A percentile compares a stretch with the other conserved stretches of the same genome.
Evolutionary conservation across 1,140 invertebrate species (phyloP).

Genomic region (Drosophila funebris): DNA sequence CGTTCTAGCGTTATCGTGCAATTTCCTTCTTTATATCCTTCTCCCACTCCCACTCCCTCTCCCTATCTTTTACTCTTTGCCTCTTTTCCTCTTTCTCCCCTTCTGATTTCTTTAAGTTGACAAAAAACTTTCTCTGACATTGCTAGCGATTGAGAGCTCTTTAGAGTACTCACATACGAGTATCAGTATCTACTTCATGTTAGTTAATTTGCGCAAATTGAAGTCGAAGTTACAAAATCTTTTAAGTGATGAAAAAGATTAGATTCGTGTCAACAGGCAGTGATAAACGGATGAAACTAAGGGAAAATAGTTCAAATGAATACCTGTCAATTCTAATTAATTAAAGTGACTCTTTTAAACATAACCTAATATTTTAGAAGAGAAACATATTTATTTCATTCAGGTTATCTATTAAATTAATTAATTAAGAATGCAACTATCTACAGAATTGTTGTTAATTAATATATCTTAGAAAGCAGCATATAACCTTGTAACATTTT

Average conservation of each 20-base stretch:
- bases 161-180: conserved; percentile 7
- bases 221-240: conserved; percentile 22
- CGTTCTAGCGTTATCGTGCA: conserved; percentile 58
- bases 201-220: conserved; percentile 34
- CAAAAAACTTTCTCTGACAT: conserved; percentile 34
- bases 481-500: conserved; percentile 17
- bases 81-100: not conserved
- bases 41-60: no score
- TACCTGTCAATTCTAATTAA: conserved; percentile 11
- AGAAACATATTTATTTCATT: no score
- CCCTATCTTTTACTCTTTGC: not conserved
- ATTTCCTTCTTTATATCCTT: conserved; percentile 42
- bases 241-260: conserved; percentile 38
- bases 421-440: no score
- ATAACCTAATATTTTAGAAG: no score
- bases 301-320: not conserved
- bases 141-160: conserved; percentile 45
- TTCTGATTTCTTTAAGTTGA: conserved; percentile 44
- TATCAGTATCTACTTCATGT: conserved; percentile 17
- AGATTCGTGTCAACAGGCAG: not conserved
- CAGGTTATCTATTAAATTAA: no score
- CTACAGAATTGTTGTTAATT: no score
- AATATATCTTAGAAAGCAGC: not conserved
- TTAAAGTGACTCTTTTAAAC: not conserved
- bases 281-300: not conserved